Base-by-base conservation (phyloP, 2,888 invertebrate species). In the Anoncus sp. region DNA sequence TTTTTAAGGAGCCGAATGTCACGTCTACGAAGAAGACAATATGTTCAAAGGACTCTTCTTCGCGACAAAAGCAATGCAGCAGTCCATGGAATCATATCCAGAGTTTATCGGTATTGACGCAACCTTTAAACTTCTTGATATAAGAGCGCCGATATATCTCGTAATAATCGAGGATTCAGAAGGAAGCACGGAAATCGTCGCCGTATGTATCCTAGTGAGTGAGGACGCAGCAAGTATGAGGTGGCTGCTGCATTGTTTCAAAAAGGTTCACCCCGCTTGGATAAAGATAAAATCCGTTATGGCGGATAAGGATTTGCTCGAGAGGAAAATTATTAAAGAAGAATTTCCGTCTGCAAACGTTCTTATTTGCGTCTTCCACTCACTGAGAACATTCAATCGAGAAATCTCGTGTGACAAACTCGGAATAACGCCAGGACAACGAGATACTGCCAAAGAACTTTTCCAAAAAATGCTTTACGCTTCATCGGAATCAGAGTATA, bases 1-100 rank as follows among this genome's bases (percentile, higher is more conserved):
- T 27, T 53, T 53, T 53, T 7, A 1, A 53, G 53, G 27, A 53
- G 53, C 53, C 3, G n/a, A 53, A 2, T 53, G 53, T n/a, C 27
- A 27, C n/a, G 7, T 53, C 5, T 27, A 24, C 16, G 27, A 55
- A 31, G 3, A 55, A 31, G 3, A 1, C 9, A 24, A 12, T 7
- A 27, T n/a, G 3, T n/a, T 55, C 1, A 14, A 55, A 1, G 53
- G 53, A 27, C 10, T 24, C 7, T 49, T 55, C 27, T 55, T 31
- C n/a, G 53, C 9, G 16, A 55, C 31, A 6, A 1, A 14, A 0
- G 9, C 24, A n/a, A 55, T 55, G 53, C 24, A 31, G 3, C 1
- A 16, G n/a, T 31, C 53, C 1, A 55, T 31, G 31, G 53, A 12
- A 31, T 24, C 53, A 3, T 55, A 16, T 55, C 27, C 27, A 0